These are phyloP conservation scores for Periophthalmus modestus DNA, from an alignment of 2,113 vertebrate species.

Conservation along the genomic window DNA sequence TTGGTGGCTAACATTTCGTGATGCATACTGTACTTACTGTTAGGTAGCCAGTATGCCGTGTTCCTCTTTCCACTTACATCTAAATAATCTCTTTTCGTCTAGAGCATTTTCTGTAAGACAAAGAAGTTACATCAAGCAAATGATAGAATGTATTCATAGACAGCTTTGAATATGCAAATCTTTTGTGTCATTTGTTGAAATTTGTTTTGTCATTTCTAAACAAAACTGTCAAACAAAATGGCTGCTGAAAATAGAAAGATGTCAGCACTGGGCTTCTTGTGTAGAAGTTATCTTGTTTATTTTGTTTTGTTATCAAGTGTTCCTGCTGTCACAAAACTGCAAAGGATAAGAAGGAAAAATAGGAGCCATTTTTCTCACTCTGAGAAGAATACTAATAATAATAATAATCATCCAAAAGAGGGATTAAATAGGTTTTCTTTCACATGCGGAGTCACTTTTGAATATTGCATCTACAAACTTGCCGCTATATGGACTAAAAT, in stretches of 20 bases:
- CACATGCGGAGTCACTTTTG: background rate
- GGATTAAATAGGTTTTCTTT: no score
- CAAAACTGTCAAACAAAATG: background rate
- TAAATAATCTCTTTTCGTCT: background rate
- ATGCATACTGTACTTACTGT: background rate
- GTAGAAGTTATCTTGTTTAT: conserved; percentile 2
- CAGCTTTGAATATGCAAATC: background rate
- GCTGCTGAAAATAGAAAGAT: conserved; percentile 11
- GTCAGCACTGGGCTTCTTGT: background rate
- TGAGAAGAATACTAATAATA: background rate
- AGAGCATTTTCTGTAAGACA: background rate
- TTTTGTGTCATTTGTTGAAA: background rate
- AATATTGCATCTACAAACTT: background rate
- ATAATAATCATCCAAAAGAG: background rate
- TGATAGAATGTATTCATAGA: background rate
- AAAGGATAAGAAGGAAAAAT: background rate
- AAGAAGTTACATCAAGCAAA: background rate
- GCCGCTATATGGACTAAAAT: background rate
- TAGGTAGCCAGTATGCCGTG: background rate
- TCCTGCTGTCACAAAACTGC: background rate
- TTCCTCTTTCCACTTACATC: background rate
- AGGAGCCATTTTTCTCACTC: background rate
- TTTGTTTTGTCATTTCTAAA: conserved; percentile 2
- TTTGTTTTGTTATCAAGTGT: conserved; percentile 7
- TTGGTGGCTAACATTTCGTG: background rate